phyloP scores from a whole-genome alignment of 2,888 invertebrate genomes.

The Cephus runcator region DNA sequence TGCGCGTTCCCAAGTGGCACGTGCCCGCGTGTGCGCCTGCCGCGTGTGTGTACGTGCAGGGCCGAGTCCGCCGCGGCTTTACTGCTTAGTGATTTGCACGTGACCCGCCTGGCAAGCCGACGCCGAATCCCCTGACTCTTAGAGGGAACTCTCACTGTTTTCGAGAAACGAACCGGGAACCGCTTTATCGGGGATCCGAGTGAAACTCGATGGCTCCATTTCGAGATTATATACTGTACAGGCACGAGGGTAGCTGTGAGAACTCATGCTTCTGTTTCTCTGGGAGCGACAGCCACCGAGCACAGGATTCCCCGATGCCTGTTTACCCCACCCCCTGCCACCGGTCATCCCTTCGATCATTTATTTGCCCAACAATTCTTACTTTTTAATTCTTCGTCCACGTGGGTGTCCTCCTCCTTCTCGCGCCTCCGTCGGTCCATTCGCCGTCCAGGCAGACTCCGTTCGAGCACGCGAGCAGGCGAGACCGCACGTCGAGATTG shows the following conservation, averaged over 20 bases:
- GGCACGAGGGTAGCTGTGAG: not conserved
- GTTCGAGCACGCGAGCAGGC: too few species aligned
- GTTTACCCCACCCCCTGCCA: not conserved
- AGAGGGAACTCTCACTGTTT: not conserved
- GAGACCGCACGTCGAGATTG: too few species aligned
- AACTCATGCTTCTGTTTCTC: too few species aligned
- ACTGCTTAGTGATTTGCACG: slow-evolving; percentile 33
- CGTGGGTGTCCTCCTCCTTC: not conserved
- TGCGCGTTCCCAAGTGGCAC: not conserved
- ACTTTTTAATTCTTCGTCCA: slow-evolving; percentile 24
- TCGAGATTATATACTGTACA: slow-evolving; percentile 25
- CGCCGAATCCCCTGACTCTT: not conserved
- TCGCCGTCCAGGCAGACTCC: not conserved
- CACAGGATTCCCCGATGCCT: slow-evolving; percentile 3
- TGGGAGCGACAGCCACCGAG: not conserved
- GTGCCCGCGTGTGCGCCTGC: not conserved
- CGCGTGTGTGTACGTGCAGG: slow-evolving; percentile 3
- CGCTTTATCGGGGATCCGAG: slow-evolving; percentile 14
- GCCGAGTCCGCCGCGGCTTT: slow-evolving; percentile 10
- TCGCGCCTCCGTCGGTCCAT: not conserved
- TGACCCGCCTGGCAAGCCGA: slow-evolving; percentile 29
- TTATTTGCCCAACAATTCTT: slow-evolving; percentile 40
- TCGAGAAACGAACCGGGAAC: slow-evolving; percentile 6
- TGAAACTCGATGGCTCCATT: slow-evolving; percentile 19
- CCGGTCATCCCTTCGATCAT: slow-evolving; percentile 23